Conservation (phyloP, 2,797 vertebrate species). For the Molossus molossus region DNA sequence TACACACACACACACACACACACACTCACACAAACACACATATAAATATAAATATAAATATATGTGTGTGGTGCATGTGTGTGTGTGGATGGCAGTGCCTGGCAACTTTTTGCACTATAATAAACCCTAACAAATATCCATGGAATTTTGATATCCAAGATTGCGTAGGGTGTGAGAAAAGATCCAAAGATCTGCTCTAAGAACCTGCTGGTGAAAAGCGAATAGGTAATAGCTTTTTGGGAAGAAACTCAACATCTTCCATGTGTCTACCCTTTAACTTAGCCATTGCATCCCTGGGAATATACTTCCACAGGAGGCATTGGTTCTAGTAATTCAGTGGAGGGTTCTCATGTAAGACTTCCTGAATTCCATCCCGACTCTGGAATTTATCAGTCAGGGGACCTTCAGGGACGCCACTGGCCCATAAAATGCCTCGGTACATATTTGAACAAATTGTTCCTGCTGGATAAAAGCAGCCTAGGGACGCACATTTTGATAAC, state of each 20-base stretch:
- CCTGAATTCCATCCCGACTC: neutral
- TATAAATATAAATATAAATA: too few relatives aligned
- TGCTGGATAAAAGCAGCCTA: neutral
- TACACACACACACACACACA: too few relatives aligned
- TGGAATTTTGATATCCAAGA: neutral
- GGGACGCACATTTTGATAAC: neutral
- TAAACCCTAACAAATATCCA: neutral
- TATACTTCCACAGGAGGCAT: neutral
- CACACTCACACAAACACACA: too few relatives aligned
- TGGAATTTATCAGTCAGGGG: neutral
- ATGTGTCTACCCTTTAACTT: neutral
- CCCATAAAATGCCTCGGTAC: neutral
- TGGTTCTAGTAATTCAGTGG: neutral
- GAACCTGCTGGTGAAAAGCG: neutral
- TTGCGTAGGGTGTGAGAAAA: neutral
- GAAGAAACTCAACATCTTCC: conserved; percentile 13
- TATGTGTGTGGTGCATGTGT: too few relatives aligned
- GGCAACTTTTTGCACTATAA: neutral
- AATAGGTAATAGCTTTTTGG: neutral
- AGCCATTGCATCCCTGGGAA: neutral
- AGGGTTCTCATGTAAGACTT: neutral
- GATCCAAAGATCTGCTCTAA: neutral
- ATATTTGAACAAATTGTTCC: neutral
- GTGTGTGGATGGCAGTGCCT: neutral
- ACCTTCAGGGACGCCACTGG: neutral